Evolutionary conservation across 2,888 invertebrate species (phyloP).

Genomic region (Halictus ligatus): DNA sequence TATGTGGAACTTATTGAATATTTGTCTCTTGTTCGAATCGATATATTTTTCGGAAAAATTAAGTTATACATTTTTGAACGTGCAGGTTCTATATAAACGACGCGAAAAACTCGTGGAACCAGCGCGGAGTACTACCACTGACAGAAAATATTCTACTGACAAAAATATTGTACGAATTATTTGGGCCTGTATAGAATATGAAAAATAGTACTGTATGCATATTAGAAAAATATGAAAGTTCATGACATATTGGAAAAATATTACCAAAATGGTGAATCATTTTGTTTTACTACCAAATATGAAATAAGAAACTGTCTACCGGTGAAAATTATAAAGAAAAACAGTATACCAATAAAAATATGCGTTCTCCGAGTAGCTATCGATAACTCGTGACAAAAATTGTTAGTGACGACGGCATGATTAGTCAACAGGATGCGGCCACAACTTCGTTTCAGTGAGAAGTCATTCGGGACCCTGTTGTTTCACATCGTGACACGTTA

Average conservation of each 20-base stretch:
- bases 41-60: conserved; percentile 17
- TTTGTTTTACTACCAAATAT: too few relatives aligned
- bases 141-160: too few relatives aligned
- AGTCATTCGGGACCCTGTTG: background rate
- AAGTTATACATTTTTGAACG: conserved; percentile 9
- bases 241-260: too few relatives aligned
- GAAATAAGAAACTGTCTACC: too few relatives aligned
- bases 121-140: background rate
- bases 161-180: too few relatives aligned
- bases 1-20: conserved; percentile 36
- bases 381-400: background rate
- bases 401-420: background rate
- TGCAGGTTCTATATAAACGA: background rate
- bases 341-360: background rate
- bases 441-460: background rate
- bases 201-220: background rate
- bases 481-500: conserved; percentile 30
- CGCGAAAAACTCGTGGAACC: background rate
- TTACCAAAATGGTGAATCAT: too few relatives aligned
- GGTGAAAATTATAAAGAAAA: too few relatives aligned
- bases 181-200: background rate
- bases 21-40: background rate
- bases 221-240: too few relatives aligned
- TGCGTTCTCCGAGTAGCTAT: background rate
- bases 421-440: background rate